These are phyloP conservation scores for Gymnothorax javanicus DNA, from an alignment of 2,797 vertebrate genomes.

Conservation along the genomic window DNA sequence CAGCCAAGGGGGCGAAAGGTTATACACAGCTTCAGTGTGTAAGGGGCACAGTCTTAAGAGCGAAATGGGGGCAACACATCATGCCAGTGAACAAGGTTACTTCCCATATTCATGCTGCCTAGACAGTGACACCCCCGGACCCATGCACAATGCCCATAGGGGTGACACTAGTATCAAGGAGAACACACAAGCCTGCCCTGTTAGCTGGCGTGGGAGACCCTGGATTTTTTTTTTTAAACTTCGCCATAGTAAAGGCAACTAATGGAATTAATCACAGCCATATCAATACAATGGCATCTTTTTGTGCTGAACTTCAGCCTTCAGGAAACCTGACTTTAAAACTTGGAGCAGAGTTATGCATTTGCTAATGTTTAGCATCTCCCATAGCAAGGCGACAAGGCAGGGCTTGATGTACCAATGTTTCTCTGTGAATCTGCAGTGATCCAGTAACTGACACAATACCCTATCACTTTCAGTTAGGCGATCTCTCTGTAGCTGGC, in stretches of 20 bases:
- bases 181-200: constrained; percentile 11
- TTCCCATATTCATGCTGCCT: constrained; percentile 18
- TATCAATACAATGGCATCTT: neutral
- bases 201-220: neutral
- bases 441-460: constrained; percentile 30
- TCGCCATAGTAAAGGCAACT: neutral
- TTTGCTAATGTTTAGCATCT: constrained; percentile 1
- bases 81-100: constrained; percentile 34
- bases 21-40: neutral
- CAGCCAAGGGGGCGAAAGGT: constrained; percentile 22
- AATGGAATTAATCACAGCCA: neutral
- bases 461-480: neutral
- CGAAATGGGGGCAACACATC: neutral
- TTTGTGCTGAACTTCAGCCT: neutral
- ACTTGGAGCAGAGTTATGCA: neutral
- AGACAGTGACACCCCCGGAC: neutral
- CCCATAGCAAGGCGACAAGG: constrained; percentile 10
- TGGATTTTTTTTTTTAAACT: neutral
- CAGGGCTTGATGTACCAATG: constrained; percentile 10
- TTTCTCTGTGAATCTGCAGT: constrained; percentile 21
- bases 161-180: neutral
- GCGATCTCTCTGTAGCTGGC: neutral
- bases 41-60: constrained; percentile 19
- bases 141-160: constrained; percentile 27
- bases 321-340: neutral